These are phyloP conservation scores for Hirundo rustica DNA, from an alignment of 2,797 vertebrate genomes.

Conservation along the genomic window DNA sequence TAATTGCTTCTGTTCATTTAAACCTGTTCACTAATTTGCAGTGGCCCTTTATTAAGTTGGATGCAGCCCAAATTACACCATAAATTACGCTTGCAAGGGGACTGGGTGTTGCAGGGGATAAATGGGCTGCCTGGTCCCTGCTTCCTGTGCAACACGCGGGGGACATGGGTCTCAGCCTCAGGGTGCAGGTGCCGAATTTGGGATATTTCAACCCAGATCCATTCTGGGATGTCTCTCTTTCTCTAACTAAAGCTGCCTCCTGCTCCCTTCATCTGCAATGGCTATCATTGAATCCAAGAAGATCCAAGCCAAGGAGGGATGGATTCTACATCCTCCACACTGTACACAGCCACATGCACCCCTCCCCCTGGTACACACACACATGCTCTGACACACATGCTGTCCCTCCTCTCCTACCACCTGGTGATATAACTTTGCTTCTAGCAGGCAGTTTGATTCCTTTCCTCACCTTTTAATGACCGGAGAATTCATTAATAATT, in stretches of 20 bases:
- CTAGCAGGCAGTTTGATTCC: slow-evolving; percentile 26
- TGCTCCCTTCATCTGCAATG: not conserved
- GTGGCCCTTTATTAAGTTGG: slow-evolving; percentile 71
- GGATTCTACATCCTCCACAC: not conserved
- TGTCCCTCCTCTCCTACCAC: slow-evolving; percentile 12
- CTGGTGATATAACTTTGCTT: slow-evolving; percentile 48
- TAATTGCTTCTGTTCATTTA: slow-evolving; percentile 78
- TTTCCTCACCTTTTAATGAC: slow-evolving; percentile 74
- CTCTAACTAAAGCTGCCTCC: not conserved
- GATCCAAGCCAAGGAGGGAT: not conserved
- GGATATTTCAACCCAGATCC: not conserved
- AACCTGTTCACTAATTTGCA: slow-evolving; percentile 72
- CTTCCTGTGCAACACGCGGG: not conserved
- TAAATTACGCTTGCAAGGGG: slow-evolving; percentile 62
- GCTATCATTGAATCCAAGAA: not conserved
- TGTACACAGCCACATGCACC: accelerated
- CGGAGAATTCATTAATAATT: slow-evolving; percentile 73
- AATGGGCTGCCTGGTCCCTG: slow-evolving; percentile 57
- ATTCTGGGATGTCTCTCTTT: not conserved
- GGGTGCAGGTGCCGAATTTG: not conserved
- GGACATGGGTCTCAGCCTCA: not conserved
- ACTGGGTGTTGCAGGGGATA: slow-evolving; percentile 19
- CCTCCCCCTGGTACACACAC: not conserved
- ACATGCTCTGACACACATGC: accelerated
- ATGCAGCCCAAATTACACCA: slow-evolving; percentile 66